Percentiles rank a stretch among this genome's conserved stretches.
Evolutionary conservation across 2,888 invertebrate species (phyloP).

Genomic region (Anarsia innoxiella): DNA sequence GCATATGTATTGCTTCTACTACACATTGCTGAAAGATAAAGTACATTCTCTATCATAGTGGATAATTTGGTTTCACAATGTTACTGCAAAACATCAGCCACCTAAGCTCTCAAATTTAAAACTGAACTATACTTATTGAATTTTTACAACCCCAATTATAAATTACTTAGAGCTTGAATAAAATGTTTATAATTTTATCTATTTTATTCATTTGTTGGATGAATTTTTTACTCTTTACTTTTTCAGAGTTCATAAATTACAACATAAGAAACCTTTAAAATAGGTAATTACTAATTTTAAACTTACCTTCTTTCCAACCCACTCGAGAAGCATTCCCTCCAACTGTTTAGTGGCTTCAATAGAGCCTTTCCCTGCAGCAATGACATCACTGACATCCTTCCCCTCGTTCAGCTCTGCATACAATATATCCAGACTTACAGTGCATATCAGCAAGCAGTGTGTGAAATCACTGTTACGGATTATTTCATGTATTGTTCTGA

Average conservation of each 20-base stretch:
- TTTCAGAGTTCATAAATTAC: no score
- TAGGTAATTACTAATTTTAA: not conserved
- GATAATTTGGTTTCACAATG: no score
- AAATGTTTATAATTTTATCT: no score
- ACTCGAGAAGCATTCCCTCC: conserved; percentile 51
- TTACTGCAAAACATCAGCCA: no score
- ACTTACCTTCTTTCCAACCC: conserved; percentile 76
- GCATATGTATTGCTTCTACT: conserved; percentile 77
- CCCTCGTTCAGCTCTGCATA: conserved; percentile 58
- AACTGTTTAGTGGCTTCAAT: conserved; percentile 45
- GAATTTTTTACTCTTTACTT: no score
- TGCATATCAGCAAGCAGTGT: conserved; percentile 76
- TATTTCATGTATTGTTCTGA: conserved; percentile 75
- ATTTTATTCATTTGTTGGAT: no score
- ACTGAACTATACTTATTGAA: no score
- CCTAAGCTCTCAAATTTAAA: no score
- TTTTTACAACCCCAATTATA: no score
- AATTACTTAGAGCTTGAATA: no score
- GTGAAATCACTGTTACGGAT: conserved; percentile 76
- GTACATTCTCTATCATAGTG: no score
- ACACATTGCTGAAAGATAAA: conserved; percentile 77
- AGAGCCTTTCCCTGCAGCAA: conserved; percentile 43
- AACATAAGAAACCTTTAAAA: no score
- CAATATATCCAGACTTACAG: conserved; percentile 72
- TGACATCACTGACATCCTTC: conserved; percentile 48